These are phyloP conservation scores for Hemibagrus guttatus DNA, from an alignment of 2,797 vertebrate species.

Conservation along the genomic window DNA sequence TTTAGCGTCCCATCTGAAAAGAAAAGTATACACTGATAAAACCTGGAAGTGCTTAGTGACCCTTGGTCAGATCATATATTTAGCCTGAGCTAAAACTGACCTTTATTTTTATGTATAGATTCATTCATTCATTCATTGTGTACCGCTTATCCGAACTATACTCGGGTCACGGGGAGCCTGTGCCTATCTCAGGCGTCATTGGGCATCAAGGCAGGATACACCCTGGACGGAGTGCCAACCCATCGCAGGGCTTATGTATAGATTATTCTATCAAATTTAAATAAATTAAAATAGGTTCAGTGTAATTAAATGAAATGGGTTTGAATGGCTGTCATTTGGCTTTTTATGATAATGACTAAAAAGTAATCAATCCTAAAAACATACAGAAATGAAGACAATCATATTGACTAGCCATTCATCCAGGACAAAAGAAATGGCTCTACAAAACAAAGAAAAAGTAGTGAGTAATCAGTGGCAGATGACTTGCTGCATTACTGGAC, in stretches of 20 bases:
- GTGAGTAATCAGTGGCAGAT: not conserved
- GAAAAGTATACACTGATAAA: not conserved
- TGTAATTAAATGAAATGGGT: not conserved
- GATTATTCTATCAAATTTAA: not conserved
- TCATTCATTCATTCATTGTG: too few relatives aligned
- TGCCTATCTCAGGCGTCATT: too few relatives aligned
- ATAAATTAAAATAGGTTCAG: not conserved
- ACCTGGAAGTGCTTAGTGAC: not conserved
- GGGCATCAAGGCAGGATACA: too few relatives aligned
- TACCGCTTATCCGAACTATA: too few relatives aligned
- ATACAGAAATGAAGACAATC: not conserved
- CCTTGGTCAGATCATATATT: not conserved
- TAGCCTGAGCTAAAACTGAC: not conserved
- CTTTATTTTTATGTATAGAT: not conserved
- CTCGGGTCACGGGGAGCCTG: too few relatives aligned
- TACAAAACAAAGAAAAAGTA: not conserved
- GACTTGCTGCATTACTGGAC: not conserved
- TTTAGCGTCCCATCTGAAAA: slow-evolving; percentile 84
- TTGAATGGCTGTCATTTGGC: not conserved
- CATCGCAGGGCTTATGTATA: too few relatives aligned
- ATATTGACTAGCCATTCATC: not conserved
- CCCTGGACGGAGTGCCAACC: too few relatives aligned
- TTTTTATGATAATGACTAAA: not conserved
- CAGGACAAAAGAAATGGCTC: not conserved
- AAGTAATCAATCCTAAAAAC: not conserved